phyloP scores from a whole-genome alignment of 1,140 invertebrate species.

The Tetragnatha versicolor region DNA sequence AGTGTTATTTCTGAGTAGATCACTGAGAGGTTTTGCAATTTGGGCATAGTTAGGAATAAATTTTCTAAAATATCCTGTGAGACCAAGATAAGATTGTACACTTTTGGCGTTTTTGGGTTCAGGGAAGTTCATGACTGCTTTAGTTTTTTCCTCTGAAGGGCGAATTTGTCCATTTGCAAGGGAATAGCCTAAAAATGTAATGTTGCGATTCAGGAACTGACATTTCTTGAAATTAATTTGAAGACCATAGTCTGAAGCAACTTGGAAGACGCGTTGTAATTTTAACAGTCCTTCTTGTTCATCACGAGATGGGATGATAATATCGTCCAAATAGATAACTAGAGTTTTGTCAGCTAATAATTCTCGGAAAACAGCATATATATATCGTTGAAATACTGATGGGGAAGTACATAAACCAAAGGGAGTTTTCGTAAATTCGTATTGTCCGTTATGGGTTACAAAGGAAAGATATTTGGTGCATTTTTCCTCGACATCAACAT shows the following conservation, averaged over 20 bases:
- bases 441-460: not conserved
- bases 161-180: not conserved
- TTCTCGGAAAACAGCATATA: slow-evolving; percentile 3
- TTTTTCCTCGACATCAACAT: not conserved
- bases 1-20: slow-evolving; percentile 63
- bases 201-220: not conserved
- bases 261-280: slow-evolving; percentile 2
- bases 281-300: slow-evolving; percentile 31
- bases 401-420: slow-evolving; percentile 7
- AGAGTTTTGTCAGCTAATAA: not conserved
- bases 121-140: slow-evolving; percentile 49
- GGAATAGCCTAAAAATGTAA: slow-evolving; percentile 13
- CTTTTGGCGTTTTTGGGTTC: slow-evolving; percentile 51
- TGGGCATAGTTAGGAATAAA: slow-evolving; percentile 60
- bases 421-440: not conserved
- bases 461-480: not conserved
- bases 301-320: not conserved
- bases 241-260: not conserved
- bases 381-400: slow-evolving; percentile 5
- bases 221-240: slow-evolving; percentile 4
- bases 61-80: slow-evolving; percentile 60
- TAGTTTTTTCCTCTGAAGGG: not conserved
- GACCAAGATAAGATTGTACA: slow-evolving; percentile 59
- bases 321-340: slow-evolving; percentile 41
- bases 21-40: slow-evolving; percentile 61